These are phyloP conservation scores for Arbacia lixula DNA, from an alignment of 53 echinoderm and acorn worm species.

Conservation along the genomic window DNA sequence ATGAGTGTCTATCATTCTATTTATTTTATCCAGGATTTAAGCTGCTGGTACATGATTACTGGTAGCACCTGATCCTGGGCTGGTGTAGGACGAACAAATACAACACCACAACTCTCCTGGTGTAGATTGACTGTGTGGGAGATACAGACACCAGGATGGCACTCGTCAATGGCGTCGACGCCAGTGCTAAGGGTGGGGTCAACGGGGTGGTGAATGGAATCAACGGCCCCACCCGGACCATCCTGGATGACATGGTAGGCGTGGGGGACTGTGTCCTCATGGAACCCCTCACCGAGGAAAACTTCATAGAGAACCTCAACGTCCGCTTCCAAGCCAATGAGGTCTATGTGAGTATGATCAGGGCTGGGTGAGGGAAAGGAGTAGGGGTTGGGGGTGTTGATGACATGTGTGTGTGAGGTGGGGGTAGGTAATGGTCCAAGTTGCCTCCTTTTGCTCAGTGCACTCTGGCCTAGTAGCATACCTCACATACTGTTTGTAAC, in stretches of 20 bases:
- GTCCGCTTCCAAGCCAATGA: constrained; percentile 75
- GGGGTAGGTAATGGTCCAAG: too few species aligned
- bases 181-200: neutral
- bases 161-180: constrained; percentile 1
- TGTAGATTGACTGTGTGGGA: constrained; percentile 1
- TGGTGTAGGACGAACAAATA: too few species aligned
- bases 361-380: too few species aligned
- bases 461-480: too few species aligned
- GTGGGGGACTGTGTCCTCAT: constrained; percentile 93
- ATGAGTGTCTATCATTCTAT: too few species aligned
- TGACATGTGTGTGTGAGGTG: too few species aligned
- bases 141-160: constrained; percentile 19
- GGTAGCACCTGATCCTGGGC: too few species aligned
- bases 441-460: too few species aligned
- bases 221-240: constrained; percentile 62
- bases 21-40: too few species aligned
- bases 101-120: neutral
- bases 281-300: constrained; percentile 90
- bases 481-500: too few species aligned
- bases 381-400: too few species aligned
- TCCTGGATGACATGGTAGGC: constrained; percentile 90
- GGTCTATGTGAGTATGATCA: constrained; percentile 93
- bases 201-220: constrained; percentile 64
- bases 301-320: constrained; percentile 84
- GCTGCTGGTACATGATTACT: too few species aligned